phyloP scores from a whole-genome alignment of 2,888 invertebrate species.

The Bedellia somnulentella region DNA sequence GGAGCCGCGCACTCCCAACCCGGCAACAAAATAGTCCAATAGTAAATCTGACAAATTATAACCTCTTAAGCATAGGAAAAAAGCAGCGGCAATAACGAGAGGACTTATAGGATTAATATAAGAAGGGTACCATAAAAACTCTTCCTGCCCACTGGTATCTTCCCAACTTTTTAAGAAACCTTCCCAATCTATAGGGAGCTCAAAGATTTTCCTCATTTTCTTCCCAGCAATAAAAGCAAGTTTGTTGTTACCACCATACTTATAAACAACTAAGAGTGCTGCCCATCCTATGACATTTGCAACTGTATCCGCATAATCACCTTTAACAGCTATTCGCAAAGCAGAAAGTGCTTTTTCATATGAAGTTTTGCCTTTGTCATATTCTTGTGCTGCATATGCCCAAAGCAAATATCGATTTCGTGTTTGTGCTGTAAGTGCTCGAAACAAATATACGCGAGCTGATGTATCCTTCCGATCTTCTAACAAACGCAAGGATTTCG shows the following conservation, averaged over 20 bases:
- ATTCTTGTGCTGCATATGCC: slow-evolving; percentile 33
- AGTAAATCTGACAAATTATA: slow-evolving; percentile 30
- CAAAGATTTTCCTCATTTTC: slow-evolving; percentile 39
- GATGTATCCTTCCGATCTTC: slow-evolving; percentile 25
- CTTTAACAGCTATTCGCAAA: slow-evolving; percentile 36
- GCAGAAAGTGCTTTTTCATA: slow-evolving; percentile 25
- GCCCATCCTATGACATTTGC: slow-evolving; percentile 45
- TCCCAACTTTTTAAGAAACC: slow-evolving; percentile 29
- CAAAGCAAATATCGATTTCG: slow-evolving; percentile 38
- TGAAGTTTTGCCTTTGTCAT: slow-evolving; percentile 21
- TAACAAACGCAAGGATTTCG: slow-evolving; percentile 30
- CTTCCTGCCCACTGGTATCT: slow-evolving; percentile 39
- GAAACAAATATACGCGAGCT: slow-evolving; percentile 24
- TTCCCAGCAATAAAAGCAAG: slow-evolving; percentile 35
- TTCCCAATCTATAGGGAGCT: slow-evolving; percentile 31
- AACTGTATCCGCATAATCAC: slow-evolving; percentile 35
- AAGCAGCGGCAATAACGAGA: slow-evolving; percentile 37
- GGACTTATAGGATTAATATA: slow-evolving; percentile 24
- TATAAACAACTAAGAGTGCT: slow-evolving; percentile 35
- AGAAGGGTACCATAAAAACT: slow-evolving; percentile 34
- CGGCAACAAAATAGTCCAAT: slow-evolving; percentile 26
- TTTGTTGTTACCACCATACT: slow-evolving; percentile 19
- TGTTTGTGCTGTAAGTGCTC: slow-evolving; percentile 23
- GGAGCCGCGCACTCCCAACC: slow-evolving; percentile 27
- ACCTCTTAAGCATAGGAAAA: slow-evolving; percentile 43